Base-by-base conservation (phyloP, 2,888 invertebrate genomes). In the Sylvicola fuscatus region DNA sequence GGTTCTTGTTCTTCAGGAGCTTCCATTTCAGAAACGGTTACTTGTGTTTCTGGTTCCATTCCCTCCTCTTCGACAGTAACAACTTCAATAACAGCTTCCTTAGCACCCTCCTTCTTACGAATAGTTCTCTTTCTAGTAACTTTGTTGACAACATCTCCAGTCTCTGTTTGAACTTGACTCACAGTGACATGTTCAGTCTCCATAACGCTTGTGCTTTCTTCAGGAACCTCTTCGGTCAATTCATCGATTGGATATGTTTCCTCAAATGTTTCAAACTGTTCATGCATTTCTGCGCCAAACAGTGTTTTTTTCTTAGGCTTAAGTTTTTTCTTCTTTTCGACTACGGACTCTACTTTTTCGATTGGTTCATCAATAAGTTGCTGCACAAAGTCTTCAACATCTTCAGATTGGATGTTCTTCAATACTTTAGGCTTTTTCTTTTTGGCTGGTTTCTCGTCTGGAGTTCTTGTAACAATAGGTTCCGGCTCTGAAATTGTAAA, bases 71-170 rank as follows among this genome's bases (percentile, higher is more conserved):
- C 44, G 28, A 50, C 46, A 40, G 51, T 60, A 11, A 54, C 45
- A 37, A 60, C 56, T 47, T 60, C 58, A 11, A 60, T 49, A 3
- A 58, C 45, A 42, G 62, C 58, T 44, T 62, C 54, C 42, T 56
- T 50, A 27, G 55, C 51, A 40, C 60, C 64, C 14, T 51, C 41
- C 34, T 55, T 52, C 41, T 56, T 60, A 40, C 51, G 48, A 40
- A 61, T 47, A 41, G 51, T 49, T 34, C 55, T 47, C 39, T 51
- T 56, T 4, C 47, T 49, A 21, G 54, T 51, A 1, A 50, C 50
- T 40, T 56, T 21, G 5, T 21, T 21, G 4, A 21, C 8, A 21
- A 21, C 8, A 8, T 21, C 21, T 6, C 21, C 21, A 4, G 8
- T 21, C 8, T 21, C 21, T 6, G 4, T 21, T 21, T 21, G 21